Conservation (phyloP, 2,113 vertebrate genomes). For the Speoplatyrhinus poulsoni region DNA sequence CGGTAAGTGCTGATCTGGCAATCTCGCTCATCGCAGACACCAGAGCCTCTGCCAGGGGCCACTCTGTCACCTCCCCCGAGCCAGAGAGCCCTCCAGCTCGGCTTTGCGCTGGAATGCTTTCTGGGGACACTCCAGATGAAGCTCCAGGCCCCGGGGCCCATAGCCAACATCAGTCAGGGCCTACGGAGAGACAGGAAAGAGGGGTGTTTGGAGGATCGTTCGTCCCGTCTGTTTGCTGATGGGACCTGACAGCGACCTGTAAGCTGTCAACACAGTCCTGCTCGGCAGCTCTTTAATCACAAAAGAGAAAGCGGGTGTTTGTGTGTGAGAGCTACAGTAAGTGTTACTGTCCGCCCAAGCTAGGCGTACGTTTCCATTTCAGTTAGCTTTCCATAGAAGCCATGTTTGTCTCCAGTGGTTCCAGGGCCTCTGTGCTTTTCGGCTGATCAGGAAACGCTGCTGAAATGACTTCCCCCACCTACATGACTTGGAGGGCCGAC, state of each 20-base stretch:
- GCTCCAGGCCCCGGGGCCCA: conserved; percentile 34
- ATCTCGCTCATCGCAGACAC: not conserved
- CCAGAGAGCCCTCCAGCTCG: conserved; percentile 29
- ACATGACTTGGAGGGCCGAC: no score
- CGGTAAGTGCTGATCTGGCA: conserved; percentile 19
- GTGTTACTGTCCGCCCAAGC: no score
- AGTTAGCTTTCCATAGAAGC: no score
- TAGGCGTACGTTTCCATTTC: no score
- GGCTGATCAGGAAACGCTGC: no score
- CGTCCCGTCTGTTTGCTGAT: conserved; percentile 42
- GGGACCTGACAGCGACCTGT: conserved; percentile 49
- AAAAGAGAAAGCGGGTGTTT: conserved; percentile 18
- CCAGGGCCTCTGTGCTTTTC: no score
- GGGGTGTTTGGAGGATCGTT: conserved; percentile 24
- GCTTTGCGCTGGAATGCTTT: conserved; percentile 36
- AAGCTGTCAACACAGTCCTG: conserved; percentile 50
- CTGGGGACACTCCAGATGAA: conserved; percentile 49
- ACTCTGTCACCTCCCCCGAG: conserved; percentile 35
- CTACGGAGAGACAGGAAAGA: conserved; percentile 18
- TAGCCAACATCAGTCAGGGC: conserved; percentile 52
- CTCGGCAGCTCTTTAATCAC: conserved; percentile 55
- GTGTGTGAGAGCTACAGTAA: not conserved
- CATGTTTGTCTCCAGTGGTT: no score
- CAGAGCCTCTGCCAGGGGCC: conserved; percentile 2
- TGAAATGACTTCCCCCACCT: no score